phyloP scores from a whole-genome alignment of 2,113 vertebrate species.

The Trichechus manatus region DNA sequence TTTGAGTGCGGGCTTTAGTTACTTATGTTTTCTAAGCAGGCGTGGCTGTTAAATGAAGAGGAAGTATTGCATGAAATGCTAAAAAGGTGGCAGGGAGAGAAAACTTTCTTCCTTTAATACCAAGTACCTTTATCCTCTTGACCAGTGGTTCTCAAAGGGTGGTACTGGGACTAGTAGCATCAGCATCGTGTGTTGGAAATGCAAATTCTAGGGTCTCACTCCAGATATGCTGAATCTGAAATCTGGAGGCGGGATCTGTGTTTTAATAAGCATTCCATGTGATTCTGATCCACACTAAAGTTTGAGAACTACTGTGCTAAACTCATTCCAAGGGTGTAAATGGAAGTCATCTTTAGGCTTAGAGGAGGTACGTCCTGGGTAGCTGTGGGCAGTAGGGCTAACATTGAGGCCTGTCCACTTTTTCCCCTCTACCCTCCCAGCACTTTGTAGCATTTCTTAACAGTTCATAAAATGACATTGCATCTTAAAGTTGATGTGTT shows the following conservation, averaged over 20 bases:
- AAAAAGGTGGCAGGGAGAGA: neutral
- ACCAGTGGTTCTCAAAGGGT: neutral
- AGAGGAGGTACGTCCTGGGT: neutral
- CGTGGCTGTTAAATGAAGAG: constrained; percentile 32
- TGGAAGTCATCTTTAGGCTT: neutral
- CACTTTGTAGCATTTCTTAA: neutral
- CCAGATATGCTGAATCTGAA: neutral
- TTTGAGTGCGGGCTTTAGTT: constrained; percentile 36
- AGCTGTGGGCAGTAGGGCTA: neutral
- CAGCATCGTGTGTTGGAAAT: neutral
- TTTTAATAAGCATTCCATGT: too few relatives aligned
- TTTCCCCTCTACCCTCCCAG: rapidly evolving
- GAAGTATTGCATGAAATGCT: constrained; percentile 45
- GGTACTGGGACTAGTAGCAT: neutral
- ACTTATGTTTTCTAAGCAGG: constrained; percentile 50
- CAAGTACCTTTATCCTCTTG: neutral
- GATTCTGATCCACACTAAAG: too few relatives aligned
- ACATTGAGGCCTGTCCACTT: neutral
- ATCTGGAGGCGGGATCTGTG: too few relatives aligned
- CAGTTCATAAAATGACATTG: neutral
- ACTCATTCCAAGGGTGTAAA: neutral
- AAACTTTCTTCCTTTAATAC: neutral
- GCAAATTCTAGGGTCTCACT: neutral
- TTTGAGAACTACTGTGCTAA: neutral
- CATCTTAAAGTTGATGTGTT: constrained; percentile 16